Conservation (phyloP, 2,113 vertebrate genomes). For the Melanerpes formicivorus region DNA sequence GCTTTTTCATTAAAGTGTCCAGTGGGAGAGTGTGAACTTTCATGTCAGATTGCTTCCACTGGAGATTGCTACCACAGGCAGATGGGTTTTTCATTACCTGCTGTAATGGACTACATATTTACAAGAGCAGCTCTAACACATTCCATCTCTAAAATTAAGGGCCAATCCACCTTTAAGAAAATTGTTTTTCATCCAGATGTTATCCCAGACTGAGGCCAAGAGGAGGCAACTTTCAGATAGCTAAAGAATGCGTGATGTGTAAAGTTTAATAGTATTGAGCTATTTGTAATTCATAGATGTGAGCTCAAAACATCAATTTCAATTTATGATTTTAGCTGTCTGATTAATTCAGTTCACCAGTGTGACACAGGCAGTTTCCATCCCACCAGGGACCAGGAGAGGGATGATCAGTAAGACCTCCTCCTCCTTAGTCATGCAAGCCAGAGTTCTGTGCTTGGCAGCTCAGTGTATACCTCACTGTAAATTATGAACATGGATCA, state of each 20-base stretch:
- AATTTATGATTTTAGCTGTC: not conserved
- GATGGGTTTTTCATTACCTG: constrained; percentile 27
- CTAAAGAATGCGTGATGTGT: not conserved
- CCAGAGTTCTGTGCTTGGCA: not conserved
- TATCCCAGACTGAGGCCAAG: not conserved
- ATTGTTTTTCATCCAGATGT: not conserved
- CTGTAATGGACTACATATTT: not conserved
- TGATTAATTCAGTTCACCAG: not conserved
- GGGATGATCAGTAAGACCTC: not conserved
- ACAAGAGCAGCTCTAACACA: not conserved
- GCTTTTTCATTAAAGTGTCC: not conserved
- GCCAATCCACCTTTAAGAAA: not conserved
- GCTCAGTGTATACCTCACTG: rapidly evolving
- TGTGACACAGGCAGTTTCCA: not conserved
- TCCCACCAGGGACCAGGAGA: not conserved
- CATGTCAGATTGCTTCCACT: not conserved
- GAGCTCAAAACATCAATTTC: not conserved
- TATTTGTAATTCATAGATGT: not conserved
- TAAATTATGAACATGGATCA: not conserved
- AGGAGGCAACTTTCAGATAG: not conserved
- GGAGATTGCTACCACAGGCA: not conserved
- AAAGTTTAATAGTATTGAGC: not conserved
- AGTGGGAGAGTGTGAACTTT: not conserved
- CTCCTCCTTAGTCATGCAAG: not conserved
- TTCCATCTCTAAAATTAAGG: not conserved